Percentiles rank a stretch among this genome's conserved stretches.
Conservation (phyloP, 64 coral and sea anemone genomes). For the Montipora efflorescens region DNA sequence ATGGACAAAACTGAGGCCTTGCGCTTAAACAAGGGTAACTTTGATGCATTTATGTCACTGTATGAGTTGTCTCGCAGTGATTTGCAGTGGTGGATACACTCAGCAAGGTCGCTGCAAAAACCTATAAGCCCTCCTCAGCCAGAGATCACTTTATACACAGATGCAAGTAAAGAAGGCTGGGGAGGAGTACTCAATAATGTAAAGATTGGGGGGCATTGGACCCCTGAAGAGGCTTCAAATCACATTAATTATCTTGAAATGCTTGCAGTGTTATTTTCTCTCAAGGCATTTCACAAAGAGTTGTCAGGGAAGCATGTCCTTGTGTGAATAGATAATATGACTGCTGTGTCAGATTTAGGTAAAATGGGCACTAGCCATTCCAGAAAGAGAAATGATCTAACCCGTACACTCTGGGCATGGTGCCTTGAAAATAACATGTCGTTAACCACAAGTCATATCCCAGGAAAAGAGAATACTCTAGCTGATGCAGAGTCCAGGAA, state of each 20-base stretch:
- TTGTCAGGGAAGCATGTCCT: not conserved
- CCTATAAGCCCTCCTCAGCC: not conserved
- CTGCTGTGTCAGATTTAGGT: too few species aligned
- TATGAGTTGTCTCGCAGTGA: too few species aligned
- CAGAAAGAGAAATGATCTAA: not conserved
- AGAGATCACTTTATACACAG: not conserved
- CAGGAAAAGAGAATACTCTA: not conserved
- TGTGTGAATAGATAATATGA: not conserved
- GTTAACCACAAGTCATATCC: not conserved
- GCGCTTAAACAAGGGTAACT: not conserved
- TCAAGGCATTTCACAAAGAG: not conserved
- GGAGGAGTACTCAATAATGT: too few species aligned
- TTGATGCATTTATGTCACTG: too few species aligned
- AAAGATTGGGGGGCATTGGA: not conserved
- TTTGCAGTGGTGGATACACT: not conserved
- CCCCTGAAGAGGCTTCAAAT: not conserved
- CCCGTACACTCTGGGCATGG: not conserved
- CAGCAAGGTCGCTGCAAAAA: too few species aligned
- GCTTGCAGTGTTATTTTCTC: not conserved
- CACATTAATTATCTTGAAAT: not conserved
- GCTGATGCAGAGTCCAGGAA: not conserved
- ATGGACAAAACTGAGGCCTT: not conserved
- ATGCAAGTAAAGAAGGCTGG: not conserved
- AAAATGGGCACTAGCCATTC: not conserved
- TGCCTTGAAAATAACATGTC: not conserved